These are phyloP conservation scores for Melanophora roralis DNA, from an alignment of 2,888 invertebrate genomes.

Conservation along the genomic window DNA sequence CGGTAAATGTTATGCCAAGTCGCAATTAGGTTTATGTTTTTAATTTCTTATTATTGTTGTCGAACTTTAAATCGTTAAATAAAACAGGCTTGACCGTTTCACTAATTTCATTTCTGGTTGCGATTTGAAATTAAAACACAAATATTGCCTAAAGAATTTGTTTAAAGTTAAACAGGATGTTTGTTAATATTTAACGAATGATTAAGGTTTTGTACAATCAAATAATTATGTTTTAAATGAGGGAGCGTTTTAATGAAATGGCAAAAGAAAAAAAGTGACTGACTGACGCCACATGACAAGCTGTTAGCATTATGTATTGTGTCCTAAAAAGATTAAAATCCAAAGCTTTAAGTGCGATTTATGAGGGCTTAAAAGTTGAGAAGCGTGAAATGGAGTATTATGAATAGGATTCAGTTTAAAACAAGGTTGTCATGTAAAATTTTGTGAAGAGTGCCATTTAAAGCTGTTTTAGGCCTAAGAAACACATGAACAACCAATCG, in stretches of 20 bases:
- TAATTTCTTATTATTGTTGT: constrained; percentile 1
- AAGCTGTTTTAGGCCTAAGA: too few species aligned
- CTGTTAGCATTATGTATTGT: constrained; percentile 28
- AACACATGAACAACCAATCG: too few species aligned
- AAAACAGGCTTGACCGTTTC: constrained; percentile 35
- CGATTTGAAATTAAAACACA: not conserved
- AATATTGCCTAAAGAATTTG: constrained; percentile 51
- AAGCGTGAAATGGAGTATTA: too few species aligned
- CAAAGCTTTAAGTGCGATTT: not conserved
- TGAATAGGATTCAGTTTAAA: too few species aligned
- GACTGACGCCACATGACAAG: constrained; percentile 74
- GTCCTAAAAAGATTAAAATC: not conserved
- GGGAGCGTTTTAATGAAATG: constrained; percentile 48
- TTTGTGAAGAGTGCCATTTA: too few species aligned
- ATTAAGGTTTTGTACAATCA: constrained; percentile 27
- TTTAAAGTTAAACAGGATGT: constrained; percentile 59
- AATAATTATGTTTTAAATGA: constrained; percentile 35
- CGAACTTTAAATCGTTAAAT: not conserved
- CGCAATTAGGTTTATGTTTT: constrained; percentile 70
- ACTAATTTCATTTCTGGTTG: constrained; percentile 47
- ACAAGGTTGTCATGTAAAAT: too few species aligned
- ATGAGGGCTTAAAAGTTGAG: too few species aligned
- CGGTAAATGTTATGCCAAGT: constrained; percentile 74
- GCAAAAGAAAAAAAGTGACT: constrained; percentile 56
- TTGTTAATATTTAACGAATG: constrained; percentile 42